Evolutionary conservation across 2,797 vertebrate species (phyloP), one percentile per base, ranked within the genome.

Genomic region (Onychomys leucogaster): DNA sequence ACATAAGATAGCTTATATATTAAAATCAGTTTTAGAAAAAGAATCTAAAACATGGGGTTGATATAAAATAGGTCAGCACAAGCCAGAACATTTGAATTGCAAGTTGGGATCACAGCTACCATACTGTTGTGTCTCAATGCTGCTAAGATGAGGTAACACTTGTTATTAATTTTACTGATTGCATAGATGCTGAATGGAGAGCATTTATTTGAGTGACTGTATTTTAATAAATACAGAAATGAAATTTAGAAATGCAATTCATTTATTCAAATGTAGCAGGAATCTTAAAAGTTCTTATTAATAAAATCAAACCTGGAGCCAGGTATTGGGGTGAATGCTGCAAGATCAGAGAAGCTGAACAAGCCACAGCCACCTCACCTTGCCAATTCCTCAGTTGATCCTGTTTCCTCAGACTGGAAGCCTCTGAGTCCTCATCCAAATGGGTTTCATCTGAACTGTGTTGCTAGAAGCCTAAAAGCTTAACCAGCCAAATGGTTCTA

Each of bases 221-320:
- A 81, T 89, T 94, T 63, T 86, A 23, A 82, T 77, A 55, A 93
- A 87, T 71, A 61, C 2, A 94, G 67, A 94, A 78, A 94, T 85
- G 73, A 88, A 90, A 78, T 71, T 85, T 93, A 83, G 85, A 95
- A 95, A 73, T 73, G 32, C 2, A 81, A 88, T 71, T 90, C 29
- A 87, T 67, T 73, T 67, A 92, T 29, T 92, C 71, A 90, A 67
- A 87, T 91, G 12, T 73, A n/a, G n/a, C n/a, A n/a, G n/a, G n/a
- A n/a, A n/a, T n/a, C n/a, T n/a, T n/a, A n/a, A n/a, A n/a, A n/a
- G n/a, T n/a, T n/a, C n/a, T n/a, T n/a, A n/a, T n/a, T n/a, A n/a
- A n/a, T n/a, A n/a, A n/a, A n/a, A n/a, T n/a, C n/a, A n/a, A n/a
- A n/a, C n/a, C n/a, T n/a, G n/a, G n/a, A n/a, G n/a, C n/a, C n/a